Conservation (phyloP, 2,113 vertebrate species). For the Brienomyrus longianalis region DNA sequence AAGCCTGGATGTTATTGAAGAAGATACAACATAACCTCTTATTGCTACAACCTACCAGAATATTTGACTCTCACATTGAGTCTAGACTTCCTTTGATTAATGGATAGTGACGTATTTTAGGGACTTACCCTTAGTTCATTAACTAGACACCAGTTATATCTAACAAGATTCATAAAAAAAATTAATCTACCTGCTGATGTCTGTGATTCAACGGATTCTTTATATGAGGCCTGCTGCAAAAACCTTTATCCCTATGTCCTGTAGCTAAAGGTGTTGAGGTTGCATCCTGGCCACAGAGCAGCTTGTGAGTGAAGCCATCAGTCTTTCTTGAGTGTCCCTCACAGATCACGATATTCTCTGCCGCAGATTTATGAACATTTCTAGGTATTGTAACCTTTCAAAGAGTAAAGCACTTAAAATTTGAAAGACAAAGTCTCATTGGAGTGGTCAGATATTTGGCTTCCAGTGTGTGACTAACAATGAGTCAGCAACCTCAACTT, state of each 20-base stretch:
- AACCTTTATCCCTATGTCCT: neutral
- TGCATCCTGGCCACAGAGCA: neutral
- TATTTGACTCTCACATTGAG: neutral
- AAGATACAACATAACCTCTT: neutral
- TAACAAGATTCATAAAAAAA: neutral
- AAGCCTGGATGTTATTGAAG: neutral
- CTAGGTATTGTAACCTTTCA: neutral
- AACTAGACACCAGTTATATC: neutral
- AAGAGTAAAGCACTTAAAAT: neutral
- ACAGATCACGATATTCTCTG: neutral
- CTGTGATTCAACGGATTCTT: neutral
- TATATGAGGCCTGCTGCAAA: neutral
- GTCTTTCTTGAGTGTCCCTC: neutral
- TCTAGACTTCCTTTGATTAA: neutral
- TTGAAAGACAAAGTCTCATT: neutral
- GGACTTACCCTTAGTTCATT: neutral
- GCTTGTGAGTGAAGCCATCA: neutral
- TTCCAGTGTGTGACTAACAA: neutral
- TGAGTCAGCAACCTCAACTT: neutral
- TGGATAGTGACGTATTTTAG: neutral
- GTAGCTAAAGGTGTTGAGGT: neutral
- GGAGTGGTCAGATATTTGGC: neutral
- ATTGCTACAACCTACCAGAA: neutral
- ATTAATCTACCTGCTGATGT: neutral
- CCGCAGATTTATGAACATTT: neutral